These are phyloP conservation scores for Cataglyphis rosenhaueri DNA, from an alignment of 2,888 invertebrate genomes.

Conservation along the genomic window DNA sequence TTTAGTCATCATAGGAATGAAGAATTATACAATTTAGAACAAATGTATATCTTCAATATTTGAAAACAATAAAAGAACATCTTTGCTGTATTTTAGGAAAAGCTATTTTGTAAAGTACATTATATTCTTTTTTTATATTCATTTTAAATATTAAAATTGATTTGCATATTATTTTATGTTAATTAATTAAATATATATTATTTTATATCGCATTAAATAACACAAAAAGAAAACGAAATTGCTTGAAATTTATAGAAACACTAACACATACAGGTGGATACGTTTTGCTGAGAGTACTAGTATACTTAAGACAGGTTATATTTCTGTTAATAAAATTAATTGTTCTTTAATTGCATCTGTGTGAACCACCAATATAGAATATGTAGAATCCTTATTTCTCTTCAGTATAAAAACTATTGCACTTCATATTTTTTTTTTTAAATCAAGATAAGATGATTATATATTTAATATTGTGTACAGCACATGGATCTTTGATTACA, in stretches of 20 bases:
- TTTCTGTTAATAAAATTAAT: not conserved
- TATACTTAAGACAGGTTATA: not conserved
- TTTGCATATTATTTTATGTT: not conserved
- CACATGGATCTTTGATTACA: constrained; percentile 58
- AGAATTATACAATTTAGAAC: not conserved
- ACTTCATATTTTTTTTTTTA: not conserved
- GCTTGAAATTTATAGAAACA: not conserved
- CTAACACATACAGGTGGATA: not conserved
- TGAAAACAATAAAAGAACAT: not conserved
- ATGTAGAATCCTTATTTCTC: not conserved
- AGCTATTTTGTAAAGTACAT: not conserved
- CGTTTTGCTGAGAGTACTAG: not conserved
- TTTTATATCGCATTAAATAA: not conserved
- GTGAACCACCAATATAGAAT: not conserved
- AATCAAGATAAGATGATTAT: not conserved
- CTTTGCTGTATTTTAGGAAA: not conserved
- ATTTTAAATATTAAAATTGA: not conserved
- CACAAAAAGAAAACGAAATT: not conserved
- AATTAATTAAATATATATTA: not conserved
- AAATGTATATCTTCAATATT: not conserved
- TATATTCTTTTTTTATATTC: not conserved
- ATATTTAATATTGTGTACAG: constrained; percentile 20
- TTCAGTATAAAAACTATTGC: not conserved
- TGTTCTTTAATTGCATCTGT: not conserved
- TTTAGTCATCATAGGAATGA: constrained; percentile 55